A percentile compares a stretch with the other conserved stretches of the same genome.
Evolutionary conservation across 1,140 invertebrate species (phyloP).

Genomic region (Neodiprion fabricii): DNA sequence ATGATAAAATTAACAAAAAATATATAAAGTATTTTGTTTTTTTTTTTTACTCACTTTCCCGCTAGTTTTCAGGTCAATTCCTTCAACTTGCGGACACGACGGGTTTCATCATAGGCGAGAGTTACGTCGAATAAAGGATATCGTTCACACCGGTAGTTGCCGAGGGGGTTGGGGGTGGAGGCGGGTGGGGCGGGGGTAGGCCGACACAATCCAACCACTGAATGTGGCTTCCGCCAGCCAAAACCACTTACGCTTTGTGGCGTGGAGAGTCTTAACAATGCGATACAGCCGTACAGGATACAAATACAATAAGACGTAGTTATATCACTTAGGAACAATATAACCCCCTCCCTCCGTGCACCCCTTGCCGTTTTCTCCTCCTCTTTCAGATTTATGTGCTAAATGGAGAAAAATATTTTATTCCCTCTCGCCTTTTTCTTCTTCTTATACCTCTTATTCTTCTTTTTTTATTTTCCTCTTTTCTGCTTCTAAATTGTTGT

Average conservation of each 20-base stretch:
- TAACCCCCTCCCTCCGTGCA: conserved; percentile 37
- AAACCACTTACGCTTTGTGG: conserved; percentile 64
- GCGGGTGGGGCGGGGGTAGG: conserved; percentile 36
- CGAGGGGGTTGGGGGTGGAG: conserved; percentile 25
- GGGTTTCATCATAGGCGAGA: not conserved
- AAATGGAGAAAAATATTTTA: conserved; percentile 63
- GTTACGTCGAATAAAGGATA: conserved; percentile 30
- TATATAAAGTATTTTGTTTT: no score
- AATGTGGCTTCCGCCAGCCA: conserved; percentile 62
- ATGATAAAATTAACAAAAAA: no score
- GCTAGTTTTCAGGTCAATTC: no score
- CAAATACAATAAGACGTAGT: conserved; percentile 65
- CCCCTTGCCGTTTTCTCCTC: conserved; percentile 27
- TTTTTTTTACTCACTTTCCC: no score
- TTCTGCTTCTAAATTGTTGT: no score
- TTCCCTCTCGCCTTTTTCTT: conserved; percentile 30
- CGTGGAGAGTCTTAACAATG: conserved; percentile 60
- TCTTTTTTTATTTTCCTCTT: not conserved
- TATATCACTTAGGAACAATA: conserved; percentile 64
- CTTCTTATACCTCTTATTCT: not conserved
- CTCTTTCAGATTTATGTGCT: conserved; percentile 57
- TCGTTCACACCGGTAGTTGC: conserved; percentile 39
- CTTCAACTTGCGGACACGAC: no score
- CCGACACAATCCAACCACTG: conserved; percentile 59
- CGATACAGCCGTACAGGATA: conserved; percentile 63